phyloP scores from a whole-genome alignment of 2,888 invertebrate genomes.

The Caenorhabditis uteleia region DNA sequence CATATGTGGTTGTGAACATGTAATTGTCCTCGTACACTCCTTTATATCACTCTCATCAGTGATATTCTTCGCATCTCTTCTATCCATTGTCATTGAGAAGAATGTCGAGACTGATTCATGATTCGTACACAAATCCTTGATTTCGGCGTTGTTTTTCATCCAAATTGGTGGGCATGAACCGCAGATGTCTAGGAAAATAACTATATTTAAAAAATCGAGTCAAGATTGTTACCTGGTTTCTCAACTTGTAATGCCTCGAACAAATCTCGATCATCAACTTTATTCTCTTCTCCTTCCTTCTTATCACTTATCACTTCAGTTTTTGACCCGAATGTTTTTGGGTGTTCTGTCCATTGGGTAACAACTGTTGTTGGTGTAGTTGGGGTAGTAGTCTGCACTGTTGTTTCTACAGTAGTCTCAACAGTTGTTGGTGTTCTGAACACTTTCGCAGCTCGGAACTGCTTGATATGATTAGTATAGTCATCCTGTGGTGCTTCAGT shows the following conservation, averaged over 20 bases:
- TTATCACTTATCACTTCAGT: too few species aligned
- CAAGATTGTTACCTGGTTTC: slow-evolving; percentile 19
- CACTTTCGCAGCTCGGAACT: slow-evolving; percentile 31
- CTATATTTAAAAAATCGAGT: background rate
- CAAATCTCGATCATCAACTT: slow-evolving; percentile 20
- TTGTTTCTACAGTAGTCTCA: too few species aligned
- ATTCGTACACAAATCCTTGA: slow-evolving; percentile 38
- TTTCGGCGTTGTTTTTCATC: slow-evolving; percentile 24
- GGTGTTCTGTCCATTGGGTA: too few species aligned
- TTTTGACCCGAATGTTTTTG: too few species aligned
- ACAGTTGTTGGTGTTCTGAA: too few species aligned
- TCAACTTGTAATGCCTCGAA: slow-evolving; percentile 29
- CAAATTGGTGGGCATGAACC: slow-evolving; percentile 34
- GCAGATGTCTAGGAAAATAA: slow-evolving; percentile 38
- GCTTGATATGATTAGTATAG: slow-evolving; percentile 22
- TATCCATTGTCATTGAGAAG: slow-evolving; percentile 41
- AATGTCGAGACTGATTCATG: slow-evolving; percentile 35
- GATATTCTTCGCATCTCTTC: slow-evolving; percentile 17
- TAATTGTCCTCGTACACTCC: slow-evolving; percentile 38
- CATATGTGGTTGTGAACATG: slow-evolving; percentile 41
- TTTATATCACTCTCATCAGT: slow-evolving; percentile 12
- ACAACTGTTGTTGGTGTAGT: too few species aligned
- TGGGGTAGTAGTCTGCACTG: too few species aligned
- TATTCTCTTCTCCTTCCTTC: slow-evolving; percentile 13
- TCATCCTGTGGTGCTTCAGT: slow-evolving; percentile 10